phyloP scores from a whole-genome alignment of 2,797 vertebrate species.

The Cygnus olor region DNA sequence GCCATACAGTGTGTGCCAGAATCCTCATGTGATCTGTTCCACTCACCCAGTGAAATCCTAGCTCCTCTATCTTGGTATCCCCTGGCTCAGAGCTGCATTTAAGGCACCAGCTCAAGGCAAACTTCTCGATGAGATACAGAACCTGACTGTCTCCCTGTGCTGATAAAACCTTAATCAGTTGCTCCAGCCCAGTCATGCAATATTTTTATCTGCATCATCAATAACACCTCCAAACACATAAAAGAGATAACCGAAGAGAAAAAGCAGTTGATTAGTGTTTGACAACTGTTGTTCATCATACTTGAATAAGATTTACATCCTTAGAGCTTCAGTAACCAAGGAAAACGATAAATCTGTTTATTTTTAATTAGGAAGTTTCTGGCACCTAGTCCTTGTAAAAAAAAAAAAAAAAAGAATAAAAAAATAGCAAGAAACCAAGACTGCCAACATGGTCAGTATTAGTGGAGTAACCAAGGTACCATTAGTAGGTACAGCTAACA shows the following conservation, averaged over 20 bases:
- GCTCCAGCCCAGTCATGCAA: background rate
- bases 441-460: constrained; percentile 9
- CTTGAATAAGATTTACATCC: background rate
- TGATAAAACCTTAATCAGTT: background rate
- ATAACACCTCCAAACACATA: background rate
- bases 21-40: constrained; percentile 84
- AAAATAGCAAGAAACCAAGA: constrained; percentile 29
- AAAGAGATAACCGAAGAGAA: background rate
- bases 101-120: constrained; percentile 5
- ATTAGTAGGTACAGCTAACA: constrained; percentile 55
- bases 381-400: constrained; percentile 20
- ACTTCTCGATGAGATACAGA: background rate
- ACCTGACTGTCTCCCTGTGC: background rate
- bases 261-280: constrained; percentile 13
- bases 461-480: constrained; percentile 6
- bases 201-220: background rate
- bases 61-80: constrained; percentile 69
- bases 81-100: constrained; percentile 26
- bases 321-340: constrained; percentile 26
- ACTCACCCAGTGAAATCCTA: constrained; percentile 83
- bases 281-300: background rate
- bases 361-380: constrained; percentile 76
- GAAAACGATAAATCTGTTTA: constrained; percentile 62
- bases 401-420: background rate
- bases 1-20: constrained; percentile 80